These are phyloP conservation scores for Brachionus rubens DNA, from an alignment of 1,140 invertebrate genomes.

Conservation along the genomic window DNA sequence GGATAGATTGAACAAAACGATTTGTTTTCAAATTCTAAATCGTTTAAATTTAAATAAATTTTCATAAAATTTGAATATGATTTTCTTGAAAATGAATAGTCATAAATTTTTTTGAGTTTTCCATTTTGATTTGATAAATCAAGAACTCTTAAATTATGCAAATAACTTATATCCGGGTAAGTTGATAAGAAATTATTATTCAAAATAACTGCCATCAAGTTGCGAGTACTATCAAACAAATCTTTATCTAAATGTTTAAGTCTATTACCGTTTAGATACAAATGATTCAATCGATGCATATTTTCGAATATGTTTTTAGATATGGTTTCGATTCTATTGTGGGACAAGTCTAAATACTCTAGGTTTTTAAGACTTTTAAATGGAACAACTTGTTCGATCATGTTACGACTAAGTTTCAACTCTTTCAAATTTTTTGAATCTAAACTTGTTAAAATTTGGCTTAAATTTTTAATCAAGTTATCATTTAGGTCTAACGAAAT, in stretches of 20 bases:
- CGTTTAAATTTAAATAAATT: conserved; percentile 17
- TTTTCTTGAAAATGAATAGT: conserved; percentile 24
- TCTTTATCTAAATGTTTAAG: conserved; percentile 2
- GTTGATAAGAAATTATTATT: conserved; percentile 15
- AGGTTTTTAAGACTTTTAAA: neutral
- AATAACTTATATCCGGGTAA: neutral
- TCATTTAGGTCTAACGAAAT: conserved; percentile 13
- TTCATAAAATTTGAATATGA: neutral
- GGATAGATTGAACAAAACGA: neutral
- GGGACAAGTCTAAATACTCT: conserved; percentile 4
- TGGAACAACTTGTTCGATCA: neutral
- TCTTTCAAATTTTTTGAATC: conserved; percentile 9
- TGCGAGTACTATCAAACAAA: neutral
- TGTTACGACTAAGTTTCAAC: neutral
- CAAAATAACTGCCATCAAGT: neutral
- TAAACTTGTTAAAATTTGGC: neutral
- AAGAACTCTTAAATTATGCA: neutral
- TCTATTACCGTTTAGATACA: conserved; percentile 1
- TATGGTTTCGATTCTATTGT: neutral
- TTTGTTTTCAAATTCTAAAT: neutral
- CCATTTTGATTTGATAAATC: conserved; percentile 44
- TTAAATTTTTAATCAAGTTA: neutral
- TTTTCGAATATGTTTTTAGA: neutral
- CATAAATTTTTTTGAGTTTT: neutral
- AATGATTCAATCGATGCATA: conserved; percentile 29